A percentile compares a stretch with the other conserved stretches of the same genome.
These are phyloP conservation scores for Craterocephalus amniculus DNA, from an alignment of 2,797 vertebrate genomes.

Conservation along the genomic window DNA sequence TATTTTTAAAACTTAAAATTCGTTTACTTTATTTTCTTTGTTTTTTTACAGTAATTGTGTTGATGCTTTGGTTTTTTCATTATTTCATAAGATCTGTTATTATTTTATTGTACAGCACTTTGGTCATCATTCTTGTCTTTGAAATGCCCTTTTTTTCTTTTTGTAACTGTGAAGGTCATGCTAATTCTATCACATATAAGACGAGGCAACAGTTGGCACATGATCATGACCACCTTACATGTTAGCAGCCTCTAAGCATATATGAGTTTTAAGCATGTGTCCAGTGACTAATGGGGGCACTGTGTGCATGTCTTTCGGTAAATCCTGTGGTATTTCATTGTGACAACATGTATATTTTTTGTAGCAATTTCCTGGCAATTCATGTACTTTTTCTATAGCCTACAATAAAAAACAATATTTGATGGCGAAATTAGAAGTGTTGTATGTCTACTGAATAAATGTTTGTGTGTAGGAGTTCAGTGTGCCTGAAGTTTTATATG, in stretches of 20 bases:
- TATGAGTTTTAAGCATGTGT: slow-evolving; percentile 8
- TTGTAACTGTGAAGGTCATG: background rate
- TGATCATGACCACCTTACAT: slow-evolving; percentile 5
- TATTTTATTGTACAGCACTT: no score
- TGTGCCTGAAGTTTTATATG: slow-evolving; percentile 31
- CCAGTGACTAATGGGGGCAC: background rate
- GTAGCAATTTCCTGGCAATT: slow-evolving; percentile 3
- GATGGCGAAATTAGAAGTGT: slow-evolving; percentile 28
- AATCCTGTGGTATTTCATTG: slow-evolving; percentile 24
- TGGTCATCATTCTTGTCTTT: no score
- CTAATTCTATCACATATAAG: slow-evolving; percentile 18
- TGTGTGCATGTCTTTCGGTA: slow-evolving; percentile 15
- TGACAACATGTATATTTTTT: slow-evolving; percentile 31
- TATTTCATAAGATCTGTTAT: no score
- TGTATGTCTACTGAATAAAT: no score
- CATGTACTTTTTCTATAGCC: slow-evolving; percentile 2
- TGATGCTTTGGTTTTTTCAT: no score
- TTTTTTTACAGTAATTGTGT: no score
- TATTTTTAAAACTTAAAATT: no score
- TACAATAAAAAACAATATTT: slow-evolving; percentile 25
- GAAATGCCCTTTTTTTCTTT: background rate
- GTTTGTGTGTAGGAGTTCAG: slow-evolving; percentile 28
- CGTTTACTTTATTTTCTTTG: no score
- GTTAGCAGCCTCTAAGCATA: slow-evolving; percentile 10
- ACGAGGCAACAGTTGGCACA: slow-evolving; percentile 12